Percentiles rank a stretch among this genome's conserved stretches.
Conservation (phyloP, 2,113 vertebrate genomes). For the Sturnus vulgaris region DNA sequence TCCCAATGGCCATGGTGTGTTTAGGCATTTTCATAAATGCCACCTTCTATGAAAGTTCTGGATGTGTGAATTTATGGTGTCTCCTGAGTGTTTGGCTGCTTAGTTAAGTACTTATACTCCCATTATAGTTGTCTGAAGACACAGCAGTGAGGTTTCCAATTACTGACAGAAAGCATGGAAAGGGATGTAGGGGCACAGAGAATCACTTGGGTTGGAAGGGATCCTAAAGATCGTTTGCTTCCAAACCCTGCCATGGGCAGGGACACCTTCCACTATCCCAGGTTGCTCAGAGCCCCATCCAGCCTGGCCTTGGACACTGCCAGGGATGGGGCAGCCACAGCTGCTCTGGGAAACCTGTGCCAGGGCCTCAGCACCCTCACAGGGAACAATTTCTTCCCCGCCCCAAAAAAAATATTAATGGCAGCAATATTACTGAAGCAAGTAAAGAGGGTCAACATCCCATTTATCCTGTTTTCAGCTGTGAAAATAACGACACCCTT, state of each 20-base stretch:
- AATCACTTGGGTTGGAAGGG: neutral
- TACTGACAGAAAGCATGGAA: neutral
- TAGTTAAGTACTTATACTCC: neutral
- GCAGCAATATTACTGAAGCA: neutral
- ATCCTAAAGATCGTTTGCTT: neutral
- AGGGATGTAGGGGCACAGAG: neutral
- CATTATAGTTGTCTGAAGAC: neutral
- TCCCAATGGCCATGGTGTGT: neutral
- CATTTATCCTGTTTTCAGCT: neutral
- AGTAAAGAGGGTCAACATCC: neutral
- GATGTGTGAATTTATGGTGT: neutral
- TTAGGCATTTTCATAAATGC: neutral
- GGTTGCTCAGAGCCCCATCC: neutral
- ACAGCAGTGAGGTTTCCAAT: neutral
- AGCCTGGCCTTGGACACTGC: rapidly evolving
- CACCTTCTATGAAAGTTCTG: neutral
- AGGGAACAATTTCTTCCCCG: neutral
- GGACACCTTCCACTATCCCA: neutral
- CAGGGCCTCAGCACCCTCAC: neutral
- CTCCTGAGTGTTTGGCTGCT: neutral
- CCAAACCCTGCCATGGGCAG: neutral
- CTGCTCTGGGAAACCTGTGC: neutral
- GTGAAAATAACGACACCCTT: neutral
- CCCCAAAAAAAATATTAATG: neutral
- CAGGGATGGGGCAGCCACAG: neutral